These are phyloP conservation scores for Chaetops frenatus DNA, from an alignment of 2,113 vertebrate genomes.

Conservation along the genomic window DNA sequence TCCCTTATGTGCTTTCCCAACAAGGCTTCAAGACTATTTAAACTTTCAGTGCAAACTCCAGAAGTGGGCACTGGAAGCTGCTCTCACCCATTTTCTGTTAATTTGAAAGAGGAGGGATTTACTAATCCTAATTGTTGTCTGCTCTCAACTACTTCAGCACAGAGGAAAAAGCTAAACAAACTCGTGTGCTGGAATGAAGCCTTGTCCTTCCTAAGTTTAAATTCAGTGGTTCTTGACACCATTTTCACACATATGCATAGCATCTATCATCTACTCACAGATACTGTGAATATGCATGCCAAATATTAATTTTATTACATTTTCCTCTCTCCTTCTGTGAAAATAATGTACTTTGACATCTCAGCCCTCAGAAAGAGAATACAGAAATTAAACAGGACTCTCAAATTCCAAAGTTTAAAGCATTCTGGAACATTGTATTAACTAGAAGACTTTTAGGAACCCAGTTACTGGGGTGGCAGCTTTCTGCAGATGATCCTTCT, in stretches of 20 bases:
- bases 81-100: not conserved
- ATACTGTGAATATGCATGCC: not conserved
- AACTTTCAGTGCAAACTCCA: not conserved
- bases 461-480: not conserved
- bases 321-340: not conserved
- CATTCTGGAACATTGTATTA: not conserved
- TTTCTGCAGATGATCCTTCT: not conserved
- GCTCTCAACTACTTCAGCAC: not conserved
- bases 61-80: not conserved
- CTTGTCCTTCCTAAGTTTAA: conserved; percentile 10
- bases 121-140: not conserved
- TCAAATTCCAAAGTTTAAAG: not conserved
- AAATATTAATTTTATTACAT: not conserved
- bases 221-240: conserved; percentile 13
- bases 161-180: not conserved
- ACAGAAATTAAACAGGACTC: not conserved
- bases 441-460: not conserved
- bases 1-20: not conserved
- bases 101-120: not conserved
- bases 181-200: not conserved
- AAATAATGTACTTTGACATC: not conserved
- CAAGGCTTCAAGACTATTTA: not conserved
- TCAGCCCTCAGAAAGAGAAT: not conserved
- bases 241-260: not conserved
- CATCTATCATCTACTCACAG: not conserved